These are phyloP conservation scores for Meda fulgida DNA, from an alignment of 2,797 vertebrate species.

Conservation along the genomic window DNA sequence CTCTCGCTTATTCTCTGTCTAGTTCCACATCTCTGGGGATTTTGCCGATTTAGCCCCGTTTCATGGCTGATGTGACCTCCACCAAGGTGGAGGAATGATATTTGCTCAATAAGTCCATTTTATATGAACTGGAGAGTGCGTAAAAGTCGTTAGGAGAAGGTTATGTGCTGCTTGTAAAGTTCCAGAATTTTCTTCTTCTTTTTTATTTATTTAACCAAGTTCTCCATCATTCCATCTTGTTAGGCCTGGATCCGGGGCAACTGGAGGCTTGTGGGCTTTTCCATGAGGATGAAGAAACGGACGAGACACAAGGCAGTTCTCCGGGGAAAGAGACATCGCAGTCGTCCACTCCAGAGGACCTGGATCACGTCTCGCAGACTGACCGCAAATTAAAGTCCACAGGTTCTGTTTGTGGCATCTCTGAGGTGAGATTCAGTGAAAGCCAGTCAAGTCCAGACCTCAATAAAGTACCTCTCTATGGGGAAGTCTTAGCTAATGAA, in stretches of 20 bases:
- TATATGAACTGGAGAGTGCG: slow-evolving; percentile 29
- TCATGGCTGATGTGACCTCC: slow-evolving; percentile 44
- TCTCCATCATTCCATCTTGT: slow-evolving; percentile 6
- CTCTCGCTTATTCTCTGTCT: slow-evolving; percentile 1
- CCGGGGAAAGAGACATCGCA: not conserved
- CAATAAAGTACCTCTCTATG: not conserved
- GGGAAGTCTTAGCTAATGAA: not conserved
- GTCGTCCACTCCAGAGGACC: not conserved
- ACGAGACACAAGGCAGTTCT: not conserved
- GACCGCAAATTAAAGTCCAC: not conserved
- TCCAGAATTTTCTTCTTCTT: not conserved
- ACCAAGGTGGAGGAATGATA: slow-evolving; percentile 33
- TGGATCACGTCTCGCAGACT: not conserved
- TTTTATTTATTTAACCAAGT: not conserved
- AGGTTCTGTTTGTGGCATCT: not conserved
- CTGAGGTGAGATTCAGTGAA: not conserved
- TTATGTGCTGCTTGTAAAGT: slow-evolving; percentile 40
- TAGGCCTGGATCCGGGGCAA: not conserved
- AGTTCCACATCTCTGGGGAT: slow-evolving; percentile 7
- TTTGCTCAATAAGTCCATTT: slow-evolving; percentile 32
- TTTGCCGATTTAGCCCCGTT: slow-evolving; percentile 17
- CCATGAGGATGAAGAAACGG: slow-evolving; percentile 7
- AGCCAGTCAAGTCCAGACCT: not conserved
- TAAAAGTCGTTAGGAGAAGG: slow-evolving; percentile 28
- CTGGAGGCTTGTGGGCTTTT: not conserved